Base-by-base conservation (phyloP, 1,140 invertebrate genomes). In the Thaumetopoea pityocampa region DNA sequence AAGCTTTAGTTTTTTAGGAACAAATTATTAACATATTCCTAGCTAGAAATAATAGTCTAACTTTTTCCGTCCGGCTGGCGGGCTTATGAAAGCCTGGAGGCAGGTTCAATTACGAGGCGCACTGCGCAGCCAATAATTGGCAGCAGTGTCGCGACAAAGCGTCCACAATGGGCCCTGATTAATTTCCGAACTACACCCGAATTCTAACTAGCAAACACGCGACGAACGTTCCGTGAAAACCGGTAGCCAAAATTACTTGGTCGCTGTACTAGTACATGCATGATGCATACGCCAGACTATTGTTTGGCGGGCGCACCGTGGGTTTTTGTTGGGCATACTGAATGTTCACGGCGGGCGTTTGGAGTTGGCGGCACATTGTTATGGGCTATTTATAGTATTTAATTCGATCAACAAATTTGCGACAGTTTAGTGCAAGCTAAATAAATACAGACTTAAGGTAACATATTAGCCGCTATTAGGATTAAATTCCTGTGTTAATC, bases 111-210 rank as follows among this genome's bases (percentile, higher is more conserved):
- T 73, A 74, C 70, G 57, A 48, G 45, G 55, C 51, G 41, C 61
- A 38, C 49, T 46, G 55, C 54, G 57, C 58, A 66, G 62, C 71
- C 76, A 72, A 80, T 80, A 78, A 82, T 79, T 82, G 74, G 72
- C 70, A 60, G 54, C 63, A 56, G 62, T 62, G 55, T 63, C 69
- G 66, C 66, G 67, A 78, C 73, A 80, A 82, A 82, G 73, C 76
- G 69, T 51, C 73, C 69, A 74, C 76, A 78, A 76, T 78, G 64
- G 69, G 48, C 67, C 58, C 70, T 77, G 71, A 82, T 80, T 82
- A 79, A 82, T 82, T 77, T 78, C 68, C 76, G 69, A 78, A 82
- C 74, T 82, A 67, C 73, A 65, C 50, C 74, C 78, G 74, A 82
- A 80, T 77, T 73, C 73, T 76, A 79, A 78, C 74, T 76, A 71